These are phyloP conservation scores for Microtus ochrogaster DNA, from an alignment of 2,113 vertebrate genomes.

Conservation along the genomic window DNA sequence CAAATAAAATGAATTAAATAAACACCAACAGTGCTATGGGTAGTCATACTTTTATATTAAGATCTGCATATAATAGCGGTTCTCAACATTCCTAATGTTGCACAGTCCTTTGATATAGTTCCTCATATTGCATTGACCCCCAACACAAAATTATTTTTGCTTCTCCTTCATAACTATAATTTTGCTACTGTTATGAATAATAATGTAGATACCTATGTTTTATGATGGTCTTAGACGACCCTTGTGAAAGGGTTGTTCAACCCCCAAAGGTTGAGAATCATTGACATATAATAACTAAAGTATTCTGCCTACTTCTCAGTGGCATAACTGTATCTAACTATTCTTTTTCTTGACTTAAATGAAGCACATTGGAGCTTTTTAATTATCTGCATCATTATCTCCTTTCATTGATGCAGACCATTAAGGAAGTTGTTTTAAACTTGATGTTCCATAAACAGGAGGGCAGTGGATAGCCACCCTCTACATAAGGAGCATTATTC, in stretches of 20 bases:
- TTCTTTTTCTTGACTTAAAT: slow-evolving; percentile 40
- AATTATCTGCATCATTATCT: slow-evolving; percentile 40
- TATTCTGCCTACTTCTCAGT: not conserved
- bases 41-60: slow-evolving; percentile 25
- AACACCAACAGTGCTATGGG: not conserved
- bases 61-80: not conserved
- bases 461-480: not conserved
- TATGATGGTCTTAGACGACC: not conserved
- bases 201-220: not conserved
- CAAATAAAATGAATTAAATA: slow-evolving; percentile 32
- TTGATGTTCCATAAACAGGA: not conserved
- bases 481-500: not conserved
- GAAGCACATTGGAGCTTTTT: slow-evolving; percentile 22
- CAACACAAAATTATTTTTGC: not conserved
- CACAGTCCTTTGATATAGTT: not conserved
- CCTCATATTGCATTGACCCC: not conserved
- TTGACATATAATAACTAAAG: not conserved
- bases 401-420: not conserved
- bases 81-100: not conserved
- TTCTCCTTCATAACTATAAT: not conserved
- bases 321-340: not conserved
- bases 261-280: not conserved
- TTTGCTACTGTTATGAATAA: not conserved
- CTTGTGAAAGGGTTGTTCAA: not conserved
- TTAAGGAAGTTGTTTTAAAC: not conserved